phyloP scores from a whole-genome alignment of 2,113 vertebrate genomes.

The Pituophis catenifer region DNA sequence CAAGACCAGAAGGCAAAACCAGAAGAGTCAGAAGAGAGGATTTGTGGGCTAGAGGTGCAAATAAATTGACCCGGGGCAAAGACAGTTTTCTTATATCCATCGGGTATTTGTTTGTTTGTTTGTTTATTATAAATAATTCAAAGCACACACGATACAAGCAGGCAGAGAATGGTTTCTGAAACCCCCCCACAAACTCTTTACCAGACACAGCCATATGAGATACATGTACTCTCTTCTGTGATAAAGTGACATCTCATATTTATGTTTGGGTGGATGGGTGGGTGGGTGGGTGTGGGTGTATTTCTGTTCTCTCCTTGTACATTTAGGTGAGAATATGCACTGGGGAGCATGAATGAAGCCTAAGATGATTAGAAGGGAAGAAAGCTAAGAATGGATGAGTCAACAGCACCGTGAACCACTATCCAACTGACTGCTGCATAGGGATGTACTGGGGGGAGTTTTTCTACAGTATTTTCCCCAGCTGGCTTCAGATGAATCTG shows the following conservation, averaged over 20 bases:
- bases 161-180: background rate
- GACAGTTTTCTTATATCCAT: background rate
- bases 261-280: background rate
- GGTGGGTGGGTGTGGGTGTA: background rate
- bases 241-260: background rate
- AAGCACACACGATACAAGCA: background rate
- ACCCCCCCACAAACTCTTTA: background rate
- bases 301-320: background rate
- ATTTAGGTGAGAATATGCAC: background rate
- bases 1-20: background rate
- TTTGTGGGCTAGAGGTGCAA: background rate
- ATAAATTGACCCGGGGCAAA: background rate
- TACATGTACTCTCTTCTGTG: background rate
- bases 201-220: background rate
- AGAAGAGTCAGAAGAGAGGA: background rate
- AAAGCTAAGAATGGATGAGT: background rate
- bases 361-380: background rate
- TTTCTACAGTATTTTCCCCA: background rate
- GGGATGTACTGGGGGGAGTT: background rate
- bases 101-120: background rate
- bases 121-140: background rate
- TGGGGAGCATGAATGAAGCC: background rate
- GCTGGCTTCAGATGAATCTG: background rate
- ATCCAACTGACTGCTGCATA: background rate
- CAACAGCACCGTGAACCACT: background rate